phyloP scores from a whole-genome alignment of 2,888 invertebrate genomes.

The Lagria hirta region DNA sequence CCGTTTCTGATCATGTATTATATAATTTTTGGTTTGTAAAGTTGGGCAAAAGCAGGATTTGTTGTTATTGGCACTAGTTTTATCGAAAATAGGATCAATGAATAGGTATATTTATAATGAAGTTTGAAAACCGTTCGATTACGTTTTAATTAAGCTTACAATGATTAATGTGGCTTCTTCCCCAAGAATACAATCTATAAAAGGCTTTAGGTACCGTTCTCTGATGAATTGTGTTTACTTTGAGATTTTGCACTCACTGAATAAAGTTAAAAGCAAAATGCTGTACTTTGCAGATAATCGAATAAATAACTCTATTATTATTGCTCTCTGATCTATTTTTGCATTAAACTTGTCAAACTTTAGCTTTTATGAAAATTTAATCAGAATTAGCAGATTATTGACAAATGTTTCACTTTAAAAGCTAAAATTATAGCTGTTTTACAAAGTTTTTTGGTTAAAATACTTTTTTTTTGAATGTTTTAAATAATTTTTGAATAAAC shows the following conservation, averaged over 20 bases:
- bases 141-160: constrained; percentile 33
- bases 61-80: background rate
- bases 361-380: too few species aligned
- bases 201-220: constrained; percentile 5
- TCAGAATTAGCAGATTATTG: too few species aligned
- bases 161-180: constrained; percentile 30
- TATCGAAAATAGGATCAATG: constrained; percentile 9
- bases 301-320: constrained; percentile 6
- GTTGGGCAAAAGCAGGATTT: too few species aligned
- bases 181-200: constrained; percentile 25
- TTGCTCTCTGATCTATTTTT: too few species aligned
- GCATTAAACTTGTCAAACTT: too few species aligned
- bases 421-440: background rate
- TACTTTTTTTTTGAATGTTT: background rate
- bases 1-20: too few species aligned
- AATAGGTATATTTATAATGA: constrained; percentile 24
- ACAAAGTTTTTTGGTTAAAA: background rate
- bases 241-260: constrained; percentile 12
- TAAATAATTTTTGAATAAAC: too few species aligned
- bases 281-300: constrained; percentile 10
- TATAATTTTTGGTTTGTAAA: too few species aligned
- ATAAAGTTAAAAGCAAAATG: constrained; percentile 17
- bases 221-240: constrained; percentile 22
- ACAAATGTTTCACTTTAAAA: background rate
- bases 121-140: constrained; percentile 33